Percentiles rank a stretch among this genome's conserved stretches.
phyloP scores from a whole-genome alignment of 2,888 invertebrate species.

The Nephrocerus scutellatus region DNA sequence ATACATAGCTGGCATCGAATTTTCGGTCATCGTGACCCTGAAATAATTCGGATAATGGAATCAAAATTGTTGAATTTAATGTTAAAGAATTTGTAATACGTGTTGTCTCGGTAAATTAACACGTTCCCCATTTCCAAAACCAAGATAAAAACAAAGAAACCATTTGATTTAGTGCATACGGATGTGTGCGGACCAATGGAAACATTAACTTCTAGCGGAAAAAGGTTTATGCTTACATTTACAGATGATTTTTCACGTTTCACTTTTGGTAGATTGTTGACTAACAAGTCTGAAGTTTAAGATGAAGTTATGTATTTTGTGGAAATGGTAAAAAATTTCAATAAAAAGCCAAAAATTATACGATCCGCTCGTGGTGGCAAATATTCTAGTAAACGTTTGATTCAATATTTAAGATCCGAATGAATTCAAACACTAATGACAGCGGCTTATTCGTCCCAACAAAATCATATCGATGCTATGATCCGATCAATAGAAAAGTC shows the following conservation, averaged over 20 bases:
- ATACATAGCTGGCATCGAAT: too few species aligned
- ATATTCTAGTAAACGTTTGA: too few species aligned
- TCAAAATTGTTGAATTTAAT: neutral
- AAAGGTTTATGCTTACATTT: too few species aligned
- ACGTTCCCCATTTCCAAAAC: neutral
- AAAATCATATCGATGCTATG: too few species aligned
- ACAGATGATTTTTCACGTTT: too few species aligned
- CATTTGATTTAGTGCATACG: constrained; percentile 1
- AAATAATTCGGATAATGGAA: neutral
- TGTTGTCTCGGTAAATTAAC: constrained; percentile 2
- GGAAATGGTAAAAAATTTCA: constrained; percentile 4
- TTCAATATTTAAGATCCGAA: too few species aligned
- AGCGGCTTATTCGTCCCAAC: too few species aligned
- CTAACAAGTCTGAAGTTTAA: constrained; percentile 12
- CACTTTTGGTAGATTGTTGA: constrained; percentile 26
- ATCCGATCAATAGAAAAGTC: too few species aligned
- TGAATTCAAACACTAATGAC: too few species aligned
- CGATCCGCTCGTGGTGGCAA: too few species aligned
- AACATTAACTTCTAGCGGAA: constrained; percentile 22
- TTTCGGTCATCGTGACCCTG: too few species aligned
- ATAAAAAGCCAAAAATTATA: constrained; percentile 4
- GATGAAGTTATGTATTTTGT: constrained; percentile 5
- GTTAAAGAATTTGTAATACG: neutral
- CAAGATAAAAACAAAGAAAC: neutral
- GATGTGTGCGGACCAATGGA: constrained; percentile 33